Conservation (phyloP, 2,888 invertebrate species). For the Ophioninae sp. region DNA sequence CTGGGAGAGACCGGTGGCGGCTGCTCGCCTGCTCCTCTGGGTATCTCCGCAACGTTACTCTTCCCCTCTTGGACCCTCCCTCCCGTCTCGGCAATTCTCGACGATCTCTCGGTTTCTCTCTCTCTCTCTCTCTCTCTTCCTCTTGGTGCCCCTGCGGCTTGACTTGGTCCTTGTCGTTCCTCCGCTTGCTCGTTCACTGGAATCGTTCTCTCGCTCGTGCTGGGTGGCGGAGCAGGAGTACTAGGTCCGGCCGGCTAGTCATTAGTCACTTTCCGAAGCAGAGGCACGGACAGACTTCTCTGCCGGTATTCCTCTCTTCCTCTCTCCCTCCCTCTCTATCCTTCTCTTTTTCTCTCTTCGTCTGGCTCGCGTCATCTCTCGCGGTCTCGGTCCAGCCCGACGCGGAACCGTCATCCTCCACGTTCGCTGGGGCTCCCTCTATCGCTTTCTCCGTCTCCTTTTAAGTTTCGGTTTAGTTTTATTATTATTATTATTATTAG, state of each 20-base stretch:
- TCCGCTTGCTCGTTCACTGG: constrained; percentile 44
- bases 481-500: no score
- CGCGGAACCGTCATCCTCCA: constrained; percentile 53
- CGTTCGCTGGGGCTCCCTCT: constrained; percentile 34
- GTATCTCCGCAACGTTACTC: constrained; percentile 49
- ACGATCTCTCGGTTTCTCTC: constrained; percentile 21
- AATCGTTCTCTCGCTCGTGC: constrained; percentile 69
- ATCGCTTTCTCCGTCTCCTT: constrained; percentile 4
- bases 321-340: constrained; percentile 57
- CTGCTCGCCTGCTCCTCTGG: constrained; percentile 50
- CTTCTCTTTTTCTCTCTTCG: constrained; percentile 59
- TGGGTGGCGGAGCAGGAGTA: constrained; percentile 77
- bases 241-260: constrained; percentile 77
- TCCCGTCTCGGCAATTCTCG: not conserved
- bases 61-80: constrained; percentile 23
- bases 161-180: constrained; percentile 39
- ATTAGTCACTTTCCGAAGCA: constrained; percentile 81
- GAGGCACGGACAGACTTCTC: constrained; percentile 79
- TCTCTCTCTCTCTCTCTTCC: constrained; percentile 20
- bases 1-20: constrained; percentile 59
- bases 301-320: constrained; percentile 73
- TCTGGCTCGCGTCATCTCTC: constrained; percentile 60
- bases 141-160: constrained; percentile 7
- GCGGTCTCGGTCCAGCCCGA: constrained; percentile 62
- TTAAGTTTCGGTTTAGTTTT: no score